Evolutionary conservation across 2,888 invertebrate species (phyloP).

Genomic region (Harmothoe impar): DNA sequence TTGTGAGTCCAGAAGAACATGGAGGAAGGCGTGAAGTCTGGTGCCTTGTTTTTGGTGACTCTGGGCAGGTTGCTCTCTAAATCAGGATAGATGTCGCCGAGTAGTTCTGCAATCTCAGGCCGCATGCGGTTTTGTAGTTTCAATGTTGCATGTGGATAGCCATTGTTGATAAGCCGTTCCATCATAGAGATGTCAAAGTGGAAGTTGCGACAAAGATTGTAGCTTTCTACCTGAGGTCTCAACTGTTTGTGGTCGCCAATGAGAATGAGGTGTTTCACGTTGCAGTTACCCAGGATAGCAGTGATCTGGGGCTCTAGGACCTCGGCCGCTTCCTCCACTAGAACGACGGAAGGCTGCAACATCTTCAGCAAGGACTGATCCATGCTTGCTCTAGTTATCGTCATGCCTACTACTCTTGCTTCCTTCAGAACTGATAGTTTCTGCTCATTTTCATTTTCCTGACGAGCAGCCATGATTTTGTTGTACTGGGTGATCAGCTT

Average conservation of each 20-base stretch:
- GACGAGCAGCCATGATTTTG: not conserved
- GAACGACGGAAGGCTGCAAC: conserved; percentile 65
- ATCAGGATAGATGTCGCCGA: conserved; percentile 68
- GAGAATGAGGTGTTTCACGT: conserved; percentile 67
- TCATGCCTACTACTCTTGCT: conserved; percentile 67
- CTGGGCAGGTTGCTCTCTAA: conserved; percentile 64
- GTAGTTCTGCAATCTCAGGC: conserved; percentile 67
- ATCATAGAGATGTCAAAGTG: conserved; percentile 70
- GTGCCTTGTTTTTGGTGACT: conserved; percentile 58
- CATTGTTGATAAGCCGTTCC: conserved; percentile 69
- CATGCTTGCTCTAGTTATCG: conserved; percentile 69
- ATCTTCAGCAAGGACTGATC: conserved; percentile 61
- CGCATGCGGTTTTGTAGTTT: conserved; percentile 69
- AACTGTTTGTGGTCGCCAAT: conserved; percentile 70
- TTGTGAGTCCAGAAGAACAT: conserved; percentile 70
- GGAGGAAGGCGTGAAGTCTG: conserved; percentile 61
- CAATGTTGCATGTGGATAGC: conserved; percentile 58
- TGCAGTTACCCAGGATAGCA: conserved; percentile 63
- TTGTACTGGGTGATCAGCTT: conserved; percentile 35
- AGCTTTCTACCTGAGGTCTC: conserved; percentile 67
- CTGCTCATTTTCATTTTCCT: conserved; percentile 64
- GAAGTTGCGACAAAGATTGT: conserved; percentile 62
- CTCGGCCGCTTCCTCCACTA: conserved; percentile 70
- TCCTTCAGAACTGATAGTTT: conserved; percentile 29
- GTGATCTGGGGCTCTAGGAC: conserved; percentile 69